A percentile compares a stretch with the other conserved stretches of the same genome.
phyloP scores from a whole-genome alignment of 2,888 invertebrate genomes.

The Allophyes oxyacanthae region DNA sequence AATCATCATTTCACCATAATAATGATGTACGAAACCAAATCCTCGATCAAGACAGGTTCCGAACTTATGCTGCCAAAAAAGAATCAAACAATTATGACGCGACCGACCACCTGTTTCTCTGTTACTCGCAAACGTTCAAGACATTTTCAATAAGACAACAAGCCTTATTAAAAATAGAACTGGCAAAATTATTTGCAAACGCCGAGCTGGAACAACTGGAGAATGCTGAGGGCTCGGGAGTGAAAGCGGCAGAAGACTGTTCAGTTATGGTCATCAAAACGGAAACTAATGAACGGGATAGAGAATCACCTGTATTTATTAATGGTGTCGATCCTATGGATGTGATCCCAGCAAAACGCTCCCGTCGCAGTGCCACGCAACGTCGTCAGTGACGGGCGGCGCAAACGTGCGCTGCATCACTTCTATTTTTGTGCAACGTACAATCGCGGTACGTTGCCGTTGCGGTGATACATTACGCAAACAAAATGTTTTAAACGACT shows the following conservation, averaged over 20 bases:
- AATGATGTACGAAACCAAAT: constrained; percentile 12
- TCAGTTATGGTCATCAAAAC: constrained; percentile 27
- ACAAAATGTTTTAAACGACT: no score
- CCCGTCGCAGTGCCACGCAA: background rate
- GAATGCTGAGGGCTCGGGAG: constrained; percentile 3
- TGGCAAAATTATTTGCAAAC: constrained; percentile 59
- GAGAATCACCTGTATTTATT: constrained; percentile 6
- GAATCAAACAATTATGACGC: constrained; percentile 34
- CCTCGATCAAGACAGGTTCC: constrained; percentile 1
- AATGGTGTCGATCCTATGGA: constrained; percentile 4
- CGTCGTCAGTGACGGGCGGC: no score
- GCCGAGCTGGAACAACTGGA: constrained; percentile 47
- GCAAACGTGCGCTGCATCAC: no score
- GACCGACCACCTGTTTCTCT: constrained; percentile 58
- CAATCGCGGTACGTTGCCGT: no score
- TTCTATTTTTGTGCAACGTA: no score
- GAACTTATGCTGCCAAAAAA: background rate
- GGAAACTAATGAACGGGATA: constrained; percentile 11
- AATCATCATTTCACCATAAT: constrained; percentile 8
- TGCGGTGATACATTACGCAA: no score
- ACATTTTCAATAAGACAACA: constrained; percentile 51
- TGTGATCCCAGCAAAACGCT: constrained; percentile 6
- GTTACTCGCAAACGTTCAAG: constrained; percentile 58
- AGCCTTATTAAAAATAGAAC: constrained; percentile 53
- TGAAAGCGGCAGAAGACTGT: background rate